Evolutionary conservation across 2,113 vertebrate genomes (phyloP).

Genomic region (mouse (Mus musculus)): GRCm39 chr6:147486501-147487000

Average conservation of each 20-base stretch:
- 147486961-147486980: not conserved
- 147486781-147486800: conserved; percentile 34
- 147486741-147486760: conserved; percentile 38
- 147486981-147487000: not conserved
- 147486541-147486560: conserved; percentile 76
- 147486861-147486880: not conserved
- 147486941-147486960: not conserved
- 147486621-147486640: conserved; percentile 64
- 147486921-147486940: not conserved
- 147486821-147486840: not conserved
- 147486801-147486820: not conserved
- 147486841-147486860: not conserved
- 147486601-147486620: conserved; percentile 71
- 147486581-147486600: conserved; percentile 72
- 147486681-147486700: conserved; percentile 64
- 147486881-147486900: not conserved
- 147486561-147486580: conserved; percentile 70
- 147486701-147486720: conserved; percentile 35
- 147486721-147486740: conserved; percentile 46
- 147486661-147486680: conserved; percentile 71
- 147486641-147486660: conserved; percentile 74
- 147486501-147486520: conserved; percentile 79
- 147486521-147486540: conserved; percentile 71
- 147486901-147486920: not conserved
- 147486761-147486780: not conserved